Percentiles rank a stretch among this genome's conserved stretches.
phyloP scores from a whole-genome alignment of 2,113 vertebrate genomes.

The Tenebrosternarchus preto region DNA sequence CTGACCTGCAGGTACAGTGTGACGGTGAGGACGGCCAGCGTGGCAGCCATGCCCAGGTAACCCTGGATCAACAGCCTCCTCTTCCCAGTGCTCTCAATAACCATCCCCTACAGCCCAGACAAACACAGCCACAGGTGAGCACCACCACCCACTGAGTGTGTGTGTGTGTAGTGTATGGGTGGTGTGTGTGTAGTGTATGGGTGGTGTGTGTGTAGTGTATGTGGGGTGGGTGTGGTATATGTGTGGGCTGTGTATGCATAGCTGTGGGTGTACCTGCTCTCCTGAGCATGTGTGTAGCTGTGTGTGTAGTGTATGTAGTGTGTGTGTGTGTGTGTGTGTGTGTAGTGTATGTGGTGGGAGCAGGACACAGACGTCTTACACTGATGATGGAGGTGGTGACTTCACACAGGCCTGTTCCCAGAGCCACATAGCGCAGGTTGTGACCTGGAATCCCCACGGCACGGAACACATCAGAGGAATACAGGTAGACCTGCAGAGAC shows the following conservation, averaged over 20 bases:
- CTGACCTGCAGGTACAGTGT: slow-evolving; percentile 77
- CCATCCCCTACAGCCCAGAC: slow-evolving; percentile 67
- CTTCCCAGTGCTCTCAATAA: slow-evolving; percentile 74
- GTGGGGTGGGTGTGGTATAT: background rate
- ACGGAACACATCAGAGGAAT: slow-evolving; percentile 77
- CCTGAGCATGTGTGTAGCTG: no score
- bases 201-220: no score
- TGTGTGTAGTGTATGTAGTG: background rate
- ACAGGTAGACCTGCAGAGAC: slow-evolving; percentile 79
- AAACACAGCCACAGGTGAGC: background rate
- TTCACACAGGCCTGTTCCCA: slow-evolving; percentile 78
- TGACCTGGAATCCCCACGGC: slow-evolving; percentile 72
- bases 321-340: background rate
- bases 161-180: slow-evolving; percentile 12
- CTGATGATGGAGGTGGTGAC: slow-evolving; percentile 67
- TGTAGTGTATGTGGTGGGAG: background rate
- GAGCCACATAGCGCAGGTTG: slow-evolving; percentile 70
- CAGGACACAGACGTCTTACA: slow-evolving; percentile 67
- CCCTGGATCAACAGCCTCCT: slow-evolving; percentile 70
- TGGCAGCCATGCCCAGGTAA: slow-evolving; percentile 68
- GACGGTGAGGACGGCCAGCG: slow-evolving; percentile 74
- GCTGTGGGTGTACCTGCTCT: background rate
- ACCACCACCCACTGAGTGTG: background rate
- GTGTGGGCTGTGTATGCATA: no score
- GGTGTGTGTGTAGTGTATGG: background rate